Conservation (phyloP, 30 jellyfish, hydroid and myxozoan species). For the Cassiopea xamachana region DNA sequence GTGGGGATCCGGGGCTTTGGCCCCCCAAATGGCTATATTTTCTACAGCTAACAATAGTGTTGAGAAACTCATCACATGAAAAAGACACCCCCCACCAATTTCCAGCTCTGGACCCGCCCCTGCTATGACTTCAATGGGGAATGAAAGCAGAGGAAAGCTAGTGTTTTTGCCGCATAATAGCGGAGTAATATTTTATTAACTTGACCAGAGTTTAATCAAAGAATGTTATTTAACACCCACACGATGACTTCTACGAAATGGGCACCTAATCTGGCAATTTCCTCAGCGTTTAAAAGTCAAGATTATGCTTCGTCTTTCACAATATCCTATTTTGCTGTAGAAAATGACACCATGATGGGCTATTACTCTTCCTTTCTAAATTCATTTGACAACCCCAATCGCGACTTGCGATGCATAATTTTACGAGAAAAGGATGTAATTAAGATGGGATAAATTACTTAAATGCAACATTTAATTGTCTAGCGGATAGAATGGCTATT, state of each 20-base stretch:
- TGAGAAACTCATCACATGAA: no score
- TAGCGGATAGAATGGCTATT: neutral
- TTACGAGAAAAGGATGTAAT: neutral
- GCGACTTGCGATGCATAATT: neutral
- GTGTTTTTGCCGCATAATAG: no score
- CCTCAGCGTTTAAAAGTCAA: neutral
- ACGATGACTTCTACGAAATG: neutral
- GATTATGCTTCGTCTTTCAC: neutral
- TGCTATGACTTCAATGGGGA: no score
- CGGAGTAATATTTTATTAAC: no score
- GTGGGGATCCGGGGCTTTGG: no score
- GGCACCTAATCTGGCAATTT: neutral
- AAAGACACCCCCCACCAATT: no score
- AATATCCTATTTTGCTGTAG: neutral
- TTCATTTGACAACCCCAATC: neutral
- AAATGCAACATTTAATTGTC: neutral
- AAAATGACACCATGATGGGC: neutral
- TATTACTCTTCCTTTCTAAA: neutral
- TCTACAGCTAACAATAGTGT: no score
- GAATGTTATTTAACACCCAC: neutral
- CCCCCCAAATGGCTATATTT: no score
- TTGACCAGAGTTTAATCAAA: neutral
- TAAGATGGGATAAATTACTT: neutral
- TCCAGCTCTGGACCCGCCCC: no score
- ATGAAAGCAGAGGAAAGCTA: no score